A percentile compares a stretch with the other conserved stretches of the same genome.
phyloP scores from a whole-genome alignment of 1,140 invertebrate genomes.

The Mya arenaria region DNA sequence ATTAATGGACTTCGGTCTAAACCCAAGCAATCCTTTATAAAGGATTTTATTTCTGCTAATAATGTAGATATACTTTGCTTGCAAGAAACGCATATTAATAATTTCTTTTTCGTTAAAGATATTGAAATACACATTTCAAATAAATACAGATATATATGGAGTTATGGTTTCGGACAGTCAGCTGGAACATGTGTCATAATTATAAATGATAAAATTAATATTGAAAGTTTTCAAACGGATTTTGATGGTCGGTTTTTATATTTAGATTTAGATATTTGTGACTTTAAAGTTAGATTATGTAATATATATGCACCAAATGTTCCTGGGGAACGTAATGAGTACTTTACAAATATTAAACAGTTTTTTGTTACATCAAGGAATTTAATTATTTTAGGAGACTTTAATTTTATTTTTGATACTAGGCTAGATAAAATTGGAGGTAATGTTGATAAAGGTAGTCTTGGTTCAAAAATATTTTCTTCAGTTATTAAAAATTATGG shows the following conservation, averaged over 20 bases:
- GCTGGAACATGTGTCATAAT: constrained; percentile 35
- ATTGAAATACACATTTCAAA: neutral
- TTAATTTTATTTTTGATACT: constrained; percentile 59
- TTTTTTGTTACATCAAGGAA: constrained; percentile 32
- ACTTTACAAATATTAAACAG: constrained; percentile 53
- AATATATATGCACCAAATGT: constrained; percentile 58
- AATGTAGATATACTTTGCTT: constrained; percentile 24
- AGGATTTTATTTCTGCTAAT: neutral
- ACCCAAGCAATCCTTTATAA: neutral
- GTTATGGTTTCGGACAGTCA: neutral
- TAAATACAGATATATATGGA: constrained; percentile 5
- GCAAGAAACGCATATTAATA: constrained; percentile 23
- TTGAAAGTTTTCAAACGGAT: constrained; percentile 46
- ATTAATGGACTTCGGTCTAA: constrained; percentile 29
- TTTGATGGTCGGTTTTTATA: constrained; percentile 56
- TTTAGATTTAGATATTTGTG: constrained; percentile 40
- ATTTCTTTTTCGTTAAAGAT: neutral
- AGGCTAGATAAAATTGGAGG: constrained; percentile 60
- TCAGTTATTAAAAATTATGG: constrained; percentile 52
- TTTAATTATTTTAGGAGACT: constrained; percentile 59
- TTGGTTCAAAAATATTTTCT: constrained; percentile 32
- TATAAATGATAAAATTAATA: neutral
- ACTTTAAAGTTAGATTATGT: constrained; percentile 28
- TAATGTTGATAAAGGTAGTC: constrained; percentile 28
- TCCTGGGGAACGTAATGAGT: constrained; percentile 34